A percentile compares a stretch with the other conserved stretches of the same genome.
phyloP scores from a whole-genome alignment of 2,888 invertebrate genomes.

The Cephonodes hylas region DNA sequence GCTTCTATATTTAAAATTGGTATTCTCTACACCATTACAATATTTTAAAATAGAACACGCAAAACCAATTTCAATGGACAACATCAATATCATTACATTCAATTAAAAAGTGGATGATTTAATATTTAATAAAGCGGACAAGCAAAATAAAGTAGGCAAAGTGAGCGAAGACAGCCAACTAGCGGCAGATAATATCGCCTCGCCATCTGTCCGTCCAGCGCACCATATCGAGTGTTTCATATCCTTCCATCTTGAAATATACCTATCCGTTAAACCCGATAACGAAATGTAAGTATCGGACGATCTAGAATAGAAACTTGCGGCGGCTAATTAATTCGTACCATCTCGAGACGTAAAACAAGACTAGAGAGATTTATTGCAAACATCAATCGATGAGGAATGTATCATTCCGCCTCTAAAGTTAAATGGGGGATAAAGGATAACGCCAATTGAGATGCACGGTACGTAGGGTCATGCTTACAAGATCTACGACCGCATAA shows the following conservation, averaged over 20 bases:
- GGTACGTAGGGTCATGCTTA: neutral
- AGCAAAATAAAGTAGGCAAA: slow-evolving; percentile 53
- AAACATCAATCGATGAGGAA: slow-evolving; percentile 27
- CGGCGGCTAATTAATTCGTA: slow-evolving; percentile 60
- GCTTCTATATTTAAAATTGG: too few relatives aligned
- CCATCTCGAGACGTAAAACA: slow-evolving; percentile 42
- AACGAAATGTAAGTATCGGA: slow-evolving; percentile 53
- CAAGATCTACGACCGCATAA: neutral
- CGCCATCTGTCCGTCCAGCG: slow-evolving; percentile 59
- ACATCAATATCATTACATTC: neutral
- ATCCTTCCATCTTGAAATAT: slow-evolving; percentile 63
- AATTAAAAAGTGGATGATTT: slow-evolving; percentile 34
- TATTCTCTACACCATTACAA: neutral
- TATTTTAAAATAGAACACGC: neutral
- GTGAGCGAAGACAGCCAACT: slow-evolving; percentile 24
- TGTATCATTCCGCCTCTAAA: slow-evolving; percentile 19
- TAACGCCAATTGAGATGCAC: neutral
- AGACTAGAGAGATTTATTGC: slow-evolving; percentile 50
- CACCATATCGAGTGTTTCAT: slow-evolving; percentile 61
- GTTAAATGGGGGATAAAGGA: neutral
- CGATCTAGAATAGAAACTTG: slow-evolving; percentile 58
- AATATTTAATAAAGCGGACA: slow-evolving; percentile 35
- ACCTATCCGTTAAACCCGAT: slow-evolving; percentile 49
- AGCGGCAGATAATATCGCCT: slow-evolving; percentile 54
- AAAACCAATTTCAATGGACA: neutral